Conservation (phyloP, 1,140 invertebrate species). For the Archivesica marissinica region DNA sequence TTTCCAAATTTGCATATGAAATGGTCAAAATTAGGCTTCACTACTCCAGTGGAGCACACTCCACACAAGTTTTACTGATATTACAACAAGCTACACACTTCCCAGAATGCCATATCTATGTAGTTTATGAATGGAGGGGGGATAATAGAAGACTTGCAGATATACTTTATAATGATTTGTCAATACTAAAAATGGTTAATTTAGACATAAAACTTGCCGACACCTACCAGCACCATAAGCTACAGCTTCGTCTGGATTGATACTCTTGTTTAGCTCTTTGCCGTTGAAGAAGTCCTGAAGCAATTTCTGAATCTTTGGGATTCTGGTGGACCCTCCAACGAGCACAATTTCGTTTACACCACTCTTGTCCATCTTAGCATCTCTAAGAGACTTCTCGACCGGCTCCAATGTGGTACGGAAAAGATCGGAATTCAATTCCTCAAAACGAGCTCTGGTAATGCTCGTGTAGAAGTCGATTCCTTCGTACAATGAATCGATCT, state of each 20-base stretch:
- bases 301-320: constrained; percentile 98
- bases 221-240: constrained; percentile 84
- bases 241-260: constrained; percentile 85
- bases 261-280: constrained; percentile 81
- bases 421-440: constrained; percentile 93
- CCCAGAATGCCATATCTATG: too few relatives aligned
- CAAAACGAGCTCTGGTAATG: constrained; percentile 83
- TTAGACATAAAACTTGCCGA: not conserved
- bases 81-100: not conserved
- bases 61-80: not conserved
- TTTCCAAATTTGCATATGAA: too few relatives aligned
- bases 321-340: constrained; percentile 99
- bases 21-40: not conserved
- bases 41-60: not conserved
- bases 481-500: constrained; percentile 90
- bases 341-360: constrained; percentile 97
- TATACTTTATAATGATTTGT: not conserved
- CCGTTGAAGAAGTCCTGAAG: constrained; percentile 91
- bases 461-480: constrained; percentile 86
- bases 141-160: not conserved
- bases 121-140: not conserved
- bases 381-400: constrained; percentile 96
- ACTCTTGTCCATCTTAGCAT: constrained; percentile 97
- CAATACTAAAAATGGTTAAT: not conserved
- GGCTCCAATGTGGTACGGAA: constrained; percentile 95